Evolutionary conservation across 2,113 vertebrate genomes (phyloP).

Genomic region (Xyliphius kryptos): DNA sequence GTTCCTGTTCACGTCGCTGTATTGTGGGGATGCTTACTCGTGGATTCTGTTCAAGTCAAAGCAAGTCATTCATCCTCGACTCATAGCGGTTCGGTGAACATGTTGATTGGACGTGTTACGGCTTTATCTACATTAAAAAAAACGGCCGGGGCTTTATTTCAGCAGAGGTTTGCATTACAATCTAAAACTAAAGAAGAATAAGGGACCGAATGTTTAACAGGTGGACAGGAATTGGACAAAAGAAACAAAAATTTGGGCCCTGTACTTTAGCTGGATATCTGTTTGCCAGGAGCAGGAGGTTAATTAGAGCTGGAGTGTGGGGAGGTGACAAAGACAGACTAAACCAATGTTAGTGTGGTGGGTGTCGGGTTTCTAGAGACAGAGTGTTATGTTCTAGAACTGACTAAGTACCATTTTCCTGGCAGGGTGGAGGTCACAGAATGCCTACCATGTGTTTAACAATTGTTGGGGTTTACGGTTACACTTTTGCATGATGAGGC

Average conservation of each 20-base stretch:
- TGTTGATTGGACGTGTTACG: constrained; percentile 21
- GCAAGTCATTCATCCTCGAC: neutral
- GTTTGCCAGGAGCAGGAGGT: too few species aligned
- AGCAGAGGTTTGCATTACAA: constrained; percentile 22
- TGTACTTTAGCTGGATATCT: neutral
- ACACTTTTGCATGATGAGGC: constrained; percentile 66
- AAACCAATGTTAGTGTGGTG: constrained; percentile 4
- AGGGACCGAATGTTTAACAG: constrained; percentile 15
- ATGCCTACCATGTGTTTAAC: constrained; percentile 59
- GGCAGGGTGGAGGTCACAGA: constrained; percentile 53
- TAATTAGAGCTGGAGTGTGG: neutral
- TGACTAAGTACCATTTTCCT: constrained; percentile 43
- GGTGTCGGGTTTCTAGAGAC: constrained; percentile 58
- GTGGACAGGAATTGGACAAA: constrained; percentile 6
- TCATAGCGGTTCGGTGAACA: constrained; percentile 22
- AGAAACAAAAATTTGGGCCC: neutral
- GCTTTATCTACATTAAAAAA: constrained; percentile 27
- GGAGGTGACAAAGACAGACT: neutral
- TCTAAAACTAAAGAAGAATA: constrained; percentile 18
- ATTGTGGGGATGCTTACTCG: neutral
- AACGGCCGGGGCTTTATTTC: constrained; percentile 19
- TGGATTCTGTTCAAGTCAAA: constrained; percentile 1
- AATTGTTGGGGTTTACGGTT: constrained; percentile 75
- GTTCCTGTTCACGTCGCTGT: too few species aligned
- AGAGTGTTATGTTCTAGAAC: constrained; percentile 51